These are phyloP conservation scores for Eulithis testata DNA, from an alignment of 2,888 invertebrate genomes.

Conservation along the genomic window DNA sequence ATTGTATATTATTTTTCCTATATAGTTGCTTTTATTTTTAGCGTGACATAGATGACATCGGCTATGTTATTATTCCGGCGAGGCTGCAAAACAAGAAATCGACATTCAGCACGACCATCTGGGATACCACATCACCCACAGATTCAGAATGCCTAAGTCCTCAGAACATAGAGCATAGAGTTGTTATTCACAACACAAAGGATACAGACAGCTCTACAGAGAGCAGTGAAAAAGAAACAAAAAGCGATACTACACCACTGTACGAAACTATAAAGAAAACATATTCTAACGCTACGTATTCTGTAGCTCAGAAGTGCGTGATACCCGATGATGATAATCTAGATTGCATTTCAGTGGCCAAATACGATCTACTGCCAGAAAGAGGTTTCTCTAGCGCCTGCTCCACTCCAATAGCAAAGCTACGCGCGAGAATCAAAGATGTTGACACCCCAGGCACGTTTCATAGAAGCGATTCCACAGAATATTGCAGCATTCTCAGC, in stretches of 20 bases:
- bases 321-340: conserved; percentile 57
- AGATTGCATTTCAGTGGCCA: conserved; percentile 45
- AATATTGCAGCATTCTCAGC: conserved; percentile 78
- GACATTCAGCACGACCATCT: conserved; percentile 62
- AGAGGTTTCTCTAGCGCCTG: conserved; percentile 71
- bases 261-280: conserved; percentile 66
- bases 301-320: conserved; percentile 59
- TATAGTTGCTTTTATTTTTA: conserved; percentile 46
- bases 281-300: conserved; percentile 45
- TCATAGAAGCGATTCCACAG: conserved; percentile 78
- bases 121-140: conserved; percentile 68
- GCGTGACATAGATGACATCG: conserved; percentile 67
- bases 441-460: conserved; percentile 67
- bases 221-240: conserved; percentile 65
- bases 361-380: conserved; percentile 59
- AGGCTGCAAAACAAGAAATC: conserved; percentile 60
- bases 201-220: conserved; percentile 57
- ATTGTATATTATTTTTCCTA: conserved; percentile 15
- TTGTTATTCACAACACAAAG: conserved; percentile 56
- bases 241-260: conserved; percentile 58
- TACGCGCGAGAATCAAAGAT: conserved; percentile 66
- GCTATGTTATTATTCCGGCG: conserved; percentile 73
- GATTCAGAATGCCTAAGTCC: conserved; percentile 71
- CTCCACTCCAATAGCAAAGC: conserved; percentile 72
- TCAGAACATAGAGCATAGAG: conserved; percentile 60